Conservation (phyloP, 2,888 invertebrate species). For the Saturnia pavonia region DNA sequence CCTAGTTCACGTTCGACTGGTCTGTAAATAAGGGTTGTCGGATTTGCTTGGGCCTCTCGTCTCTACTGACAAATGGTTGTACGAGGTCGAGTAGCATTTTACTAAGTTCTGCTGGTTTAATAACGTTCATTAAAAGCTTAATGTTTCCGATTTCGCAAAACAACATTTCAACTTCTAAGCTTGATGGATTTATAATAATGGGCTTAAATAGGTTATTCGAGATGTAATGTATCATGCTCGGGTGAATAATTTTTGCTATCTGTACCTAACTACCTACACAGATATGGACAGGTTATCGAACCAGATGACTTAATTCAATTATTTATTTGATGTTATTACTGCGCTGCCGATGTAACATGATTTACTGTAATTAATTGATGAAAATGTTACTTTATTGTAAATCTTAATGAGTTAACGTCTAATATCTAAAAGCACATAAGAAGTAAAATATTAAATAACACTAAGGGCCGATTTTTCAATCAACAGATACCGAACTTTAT, state of each 20-base stretch:
- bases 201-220: constrained; percentile 8
- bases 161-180: constrained; percentile 17
- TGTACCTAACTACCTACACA: too few species aligned
- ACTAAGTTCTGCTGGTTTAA: constrained; percentile 42
- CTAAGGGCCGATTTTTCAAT: too few species aligned
- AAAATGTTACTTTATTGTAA: background rate
- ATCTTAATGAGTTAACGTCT: background rate
- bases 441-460: too few species aligned
- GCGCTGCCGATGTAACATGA: background rate
- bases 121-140: constrained; percentile 44
- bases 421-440: background rate
- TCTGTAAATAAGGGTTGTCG: constrained; percentile 51
- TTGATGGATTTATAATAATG: constrained; percentile 18
- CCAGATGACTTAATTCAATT: background rate
- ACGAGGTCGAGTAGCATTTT: constrained; percentile 38
- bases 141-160: constrained; percentile 30
- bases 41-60: constrained; percentile 47
- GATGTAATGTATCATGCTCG: background rate
- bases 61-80: constrained; percentile 46
- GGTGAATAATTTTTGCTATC: background rate
- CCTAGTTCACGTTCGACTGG: constrained; percentile 47
- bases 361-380: background rate
- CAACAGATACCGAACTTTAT: too few species aligned
- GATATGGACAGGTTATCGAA: background rate
- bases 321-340: background rate